Evolutionary conservation across 2,797 vertebrate species (phyloP).

Genomic region (Lepilemur septentrionalis): DNA sequence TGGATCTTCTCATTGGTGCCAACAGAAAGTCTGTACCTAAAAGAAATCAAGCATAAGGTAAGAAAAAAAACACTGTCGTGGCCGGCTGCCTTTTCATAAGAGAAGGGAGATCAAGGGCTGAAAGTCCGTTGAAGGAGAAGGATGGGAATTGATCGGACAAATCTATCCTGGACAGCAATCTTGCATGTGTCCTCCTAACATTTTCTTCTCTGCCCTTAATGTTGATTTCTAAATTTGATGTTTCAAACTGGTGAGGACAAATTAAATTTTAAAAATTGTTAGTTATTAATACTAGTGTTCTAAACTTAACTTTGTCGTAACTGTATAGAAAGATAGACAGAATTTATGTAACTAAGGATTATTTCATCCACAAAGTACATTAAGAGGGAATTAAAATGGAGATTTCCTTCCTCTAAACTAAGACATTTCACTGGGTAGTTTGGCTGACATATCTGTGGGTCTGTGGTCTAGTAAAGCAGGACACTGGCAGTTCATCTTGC

Average conservation of each 20-base stretch:
- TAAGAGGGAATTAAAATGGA: not conserved
- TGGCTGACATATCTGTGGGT: not conserved
- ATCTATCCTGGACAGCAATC: no score
- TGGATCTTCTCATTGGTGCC: constrained; percentile 98
- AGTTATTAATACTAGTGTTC: not conserved
- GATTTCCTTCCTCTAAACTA: not conserved
- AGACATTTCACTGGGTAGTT: not conserved
- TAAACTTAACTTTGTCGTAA: not conserved
- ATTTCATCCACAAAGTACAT: not conserved
- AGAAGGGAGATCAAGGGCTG: not conserved
- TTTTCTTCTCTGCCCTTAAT: not conserved
- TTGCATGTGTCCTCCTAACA: not conserved
- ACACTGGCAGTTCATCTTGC: not conserved
- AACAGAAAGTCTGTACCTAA: constrained; percentile 92
- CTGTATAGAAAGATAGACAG: not conserved
- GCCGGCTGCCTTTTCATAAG: not conserved
- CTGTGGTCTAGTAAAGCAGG: not conserved
- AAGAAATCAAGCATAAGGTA: not conserved
- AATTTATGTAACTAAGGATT: not conserved
- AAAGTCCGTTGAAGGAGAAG: no score
- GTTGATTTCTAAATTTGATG: not conserved
- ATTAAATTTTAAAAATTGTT: not conserved
- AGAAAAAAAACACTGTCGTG: accelerated
- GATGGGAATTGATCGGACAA: not conserved
- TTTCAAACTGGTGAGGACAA: not conserved